These are phyloP conservation scores for Ficedula albicollis DNA, from an alignment of 2,797 vertebrate genomes.

Conservation along the genomic window DNA sequence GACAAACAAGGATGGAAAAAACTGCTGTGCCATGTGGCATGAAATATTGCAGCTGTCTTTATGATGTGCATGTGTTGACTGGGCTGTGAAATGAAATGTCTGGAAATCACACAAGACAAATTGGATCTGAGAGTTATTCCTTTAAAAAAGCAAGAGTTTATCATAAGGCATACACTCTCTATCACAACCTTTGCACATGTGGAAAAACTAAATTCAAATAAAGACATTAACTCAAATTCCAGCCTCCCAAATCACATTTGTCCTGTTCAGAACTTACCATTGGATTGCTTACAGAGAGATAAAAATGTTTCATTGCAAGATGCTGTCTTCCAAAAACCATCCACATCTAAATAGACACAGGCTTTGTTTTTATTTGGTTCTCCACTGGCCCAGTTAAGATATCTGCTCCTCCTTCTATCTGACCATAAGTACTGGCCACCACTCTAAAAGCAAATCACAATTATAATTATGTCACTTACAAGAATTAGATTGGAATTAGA, in stretches of 20 bases:
- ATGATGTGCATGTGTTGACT: neutral
- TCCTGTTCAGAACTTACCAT: constrained; percentile 73
- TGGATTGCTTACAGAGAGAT: constrained; percentile 85
- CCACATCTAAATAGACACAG: constrained; percentile 86
- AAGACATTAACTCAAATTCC: neutral
- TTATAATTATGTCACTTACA: neutral
- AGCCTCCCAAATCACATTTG: neutral
- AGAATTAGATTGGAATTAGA: neutral
- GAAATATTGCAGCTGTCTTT: neutral
- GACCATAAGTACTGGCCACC: constrained; percentile 82
- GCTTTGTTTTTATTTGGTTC: constrained; percentile 85
- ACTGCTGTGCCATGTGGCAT: neutral
- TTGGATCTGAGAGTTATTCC: neutral
- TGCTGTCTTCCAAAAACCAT: constrained; percentile 86
- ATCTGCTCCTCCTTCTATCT: constrained; percentile 82
- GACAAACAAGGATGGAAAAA: neutral
- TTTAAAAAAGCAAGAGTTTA: neutral
- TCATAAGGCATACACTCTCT: neutral
- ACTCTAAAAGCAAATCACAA: constrained; percentile 72
- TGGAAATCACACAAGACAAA: neutral
- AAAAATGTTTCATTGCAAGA: constrained; percentile 78
- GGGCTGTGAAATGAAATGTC: neutral
- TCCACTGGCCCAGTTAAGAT: constrained; percentile 81
- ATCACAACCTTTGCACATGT: neutral
- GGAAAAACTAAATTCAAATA: neutral